Base-by-base conservation (phyloP, 1,140 invertebrate species). In the Pseudomyrmex dendroicus region DNA sequence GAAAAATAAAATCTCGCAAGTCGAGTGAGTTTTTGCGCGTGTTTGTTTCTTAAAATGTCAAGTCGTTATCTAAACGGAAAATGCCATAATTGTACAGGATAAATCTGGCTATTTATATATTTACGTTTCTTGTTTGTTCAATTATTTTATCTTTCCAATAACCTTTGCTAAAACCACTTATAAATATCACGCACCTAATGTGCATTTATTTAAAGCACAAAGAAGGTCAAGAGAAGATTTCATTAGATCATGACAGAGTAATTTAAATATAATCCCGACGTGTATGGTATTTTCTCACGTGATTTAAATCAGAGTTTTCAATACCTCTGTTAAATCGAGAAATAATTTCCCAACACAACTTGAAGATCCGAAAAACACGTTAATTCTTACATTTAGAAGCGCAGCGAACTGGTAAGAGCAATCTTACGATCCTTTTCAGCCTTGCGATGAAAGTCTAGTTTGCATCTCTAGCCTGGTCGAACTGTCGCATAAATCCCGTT, bases 401-500 rank as follows among this genome's bases (percentile, higher is more conserved):
- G 35, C 35, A 35, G 5, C 44, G 59, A 63, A 22, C 20, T n/a
- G 48, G 70, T 52, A 76, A 57, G 46, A 76, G 72, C 59, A 22
- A 76, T 76, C 46, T 66, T 74, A 73, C 48, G 50, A 63, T 17
- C 46, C 7, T 35, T 35, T 35, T 35, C 5, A 35, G 5, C 35
- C 35, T 35, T 54, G 68, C 25, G 72, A 82, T 82, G 72, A 63
- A 63, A 80, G 76, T 80, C 66, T 72, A 80, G 66, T 80, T 72
- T 80, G 76, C 76, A 80, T 70, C 54, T 48, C 66, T 59, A 35
- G 54, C 44, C n/a, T 44, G 76, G 61, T 59, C 54, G 44, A 70
- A 70, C 76, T 80, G 66, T 80, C 72, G 80, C 59, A 76, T 77
- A 82, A 76, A 82, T 80, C 56, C 76, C 52, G 25, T 54, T 20